Conservation (phyloP, 1,140 invertebrate genomes). For the Ctenoplectra terminalis region DNA sequence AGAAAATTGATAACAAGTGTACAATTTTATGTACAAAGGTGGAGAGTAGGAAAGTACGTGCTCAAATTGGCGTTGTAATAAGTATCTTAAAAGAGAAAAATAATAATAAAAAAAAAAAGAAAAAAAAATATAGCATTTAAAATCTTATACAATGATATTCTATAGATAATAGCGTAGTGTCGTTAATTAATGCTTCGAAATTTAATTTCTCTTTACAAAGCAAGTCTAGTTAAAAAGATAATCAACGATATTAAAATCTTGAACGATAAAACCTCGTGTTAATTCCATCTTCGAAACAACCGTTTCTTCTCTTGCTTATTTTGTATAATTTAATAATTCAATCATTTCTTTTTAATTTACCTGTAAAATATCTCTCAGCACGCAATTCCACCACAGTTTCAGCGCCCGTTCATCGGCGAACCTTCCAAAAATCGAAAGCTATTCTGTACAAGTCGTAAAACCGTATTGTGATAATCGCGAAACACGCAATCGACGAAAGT, state of each 20-base stretch:
- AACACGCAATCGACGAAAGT: constrained; percentile 19
- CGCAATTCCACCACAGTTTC: not conserved
- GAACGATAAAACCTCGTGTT: not conserved
- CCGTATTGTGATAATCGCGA: constrained; percentile 23
- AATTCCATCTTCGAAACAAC: not conserved
- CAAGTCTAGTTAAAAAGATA: not conserved
- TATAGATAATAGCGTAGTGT: not conserved
- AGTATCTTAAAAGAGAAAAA: too few relatives aligned
- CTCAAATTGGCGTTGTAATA: constrained; percentile 16
- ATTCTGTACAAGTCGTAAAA: not conserved
- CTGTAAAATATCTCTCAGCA: constrained; percentile 26
- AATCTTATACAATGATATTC: not conserved
- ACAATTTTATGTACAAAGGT: constrained; percentile 24
- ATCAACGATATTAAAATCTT: not conserved
- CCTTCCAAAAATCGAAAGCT: not conserved
- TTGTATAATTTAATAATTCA: too few relatives aligned
- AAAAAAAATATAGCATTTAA: constrained; percentile 12
- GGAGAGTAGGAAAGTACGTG: not conserved
- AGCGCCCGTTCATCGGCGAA: constrained; percentile 4
- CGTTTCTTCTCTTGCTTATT: not conserved
- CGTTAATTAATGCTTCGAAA: not conserved
- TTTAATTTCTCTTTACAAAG: not conserved
- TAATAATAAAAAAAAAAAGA: not conserved
- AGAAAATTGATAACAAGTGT: constrained; percentile 7
- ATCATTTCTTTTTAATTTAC: too few relatives aligned